Conservation (phyloP, 30 jellyfish, hydroid and myxozoan genomes). For the Haliclystus octoradiatus region DNA sequence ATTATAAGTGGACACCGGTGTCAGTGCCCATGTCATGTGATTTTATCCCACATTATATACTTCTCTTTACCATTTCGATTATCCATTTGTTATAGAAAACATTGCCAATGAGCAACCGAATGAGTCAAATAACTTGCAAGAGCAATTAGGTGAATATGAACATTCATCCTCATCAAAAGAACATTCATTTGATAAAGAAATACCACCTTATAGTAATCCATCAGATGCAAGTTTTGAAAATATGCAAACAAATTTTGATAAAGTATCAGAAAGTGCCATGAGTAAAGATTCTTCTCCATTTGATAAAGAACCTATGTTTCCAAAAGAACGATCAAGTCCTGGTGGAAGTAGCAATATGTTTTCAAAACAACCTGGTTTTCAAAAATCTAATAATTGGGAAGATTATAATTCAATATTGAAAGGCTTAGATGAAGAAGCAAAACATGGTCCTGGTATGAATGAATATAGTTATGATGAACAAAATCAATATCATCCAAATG, state of each 20-base stretch:
- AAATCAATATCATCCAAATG: background rate
- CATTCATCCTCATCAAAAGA: constrained; percentile 2
- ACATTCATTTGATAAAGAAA: background rate
- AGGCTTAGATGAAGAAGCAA: background rate
- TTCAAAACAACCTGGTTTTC: background rate
- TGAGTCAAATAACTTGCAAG: constrained; percentile 50
- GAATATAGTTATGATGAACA: background rate
- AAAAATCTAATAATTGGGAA: background rate
- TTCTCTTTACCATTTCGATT: too few species aligned
- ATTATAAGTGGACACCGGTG: too few species aligned
- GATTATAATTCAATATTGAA: background rate
- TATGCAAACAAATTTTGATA: background rate
- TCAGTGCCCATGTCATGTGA: too few species aligned
- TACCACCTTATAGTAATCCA: background rate
- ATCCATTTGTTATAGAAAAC: too few species aligned
- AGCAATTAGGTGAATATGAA: constrained; percentile 47
- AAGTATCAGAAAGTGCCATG: background rate
- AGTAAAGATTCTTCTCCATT: background rate
- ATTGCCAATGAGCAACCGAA: constrained; percentile 89
- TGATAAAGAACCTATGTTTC: background rate
- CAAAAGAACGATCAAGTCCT: background rate
- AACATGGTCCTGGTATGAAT: background rate
- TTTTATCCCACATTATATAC: too few species aligned
- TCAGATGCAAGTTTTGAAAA: background rate
- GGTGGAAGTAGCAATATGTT: too few species aligned